Evolutionary conservation across 1,140 invertebrate genomes (phyloP), one percentile per base, ranked within the genome.

Genomic region (Piezodorus guildinii): DNA sequence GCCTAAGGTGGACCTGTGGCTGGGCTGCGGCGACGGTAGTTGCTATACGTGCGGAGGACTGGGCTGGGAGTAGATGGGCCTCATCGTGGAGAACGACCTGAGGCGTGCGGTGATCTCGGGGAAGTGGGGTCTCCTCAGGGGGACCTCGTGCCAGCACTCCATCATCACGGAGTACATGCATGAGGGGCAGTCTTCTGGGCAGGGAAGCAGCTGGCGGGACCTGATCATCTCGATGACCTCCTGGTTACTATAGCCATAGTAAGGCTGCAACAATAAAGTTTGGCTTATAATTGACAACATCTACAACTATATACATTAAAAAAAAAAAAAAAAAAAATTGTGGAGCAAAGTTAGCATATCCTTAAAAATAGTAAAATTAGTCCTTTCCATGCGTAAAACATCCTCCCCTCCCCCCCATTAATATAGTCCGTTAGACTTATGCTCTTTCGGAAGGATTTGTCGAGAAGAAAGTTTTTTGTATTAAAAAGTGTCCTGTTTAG

Each of bases 221-320:
- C 94, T 83, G 44, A 98, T 93, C 87, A 98, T 93, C 69, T 96
- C 88, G 69, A 98, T 96, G 0, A 98, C 95, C 77, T 98, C 95
- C 74, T 95, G 93, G 74, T 98, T 98, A 69, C 86, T 91, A 73
- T 92, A 94, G 14, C 94, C 94, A 72, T 87, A 94, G 72, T 94
- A 95, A 1, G 91, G 93, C 83, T 90, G 73, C 62, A 77, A 70
- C 30, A 68, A 64, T 39, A 10, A 12, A 39, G 12, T 39, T n/a
- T n/a, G n/a, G n/a, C n/a, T n/a, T n/a, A n/a, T n/a, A n/a, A n/a
- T n/a, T n/a, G n/a, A n/a, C n/a, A n/a, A n/a, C n/a, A n/a, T n/a
- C n/a, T n/a, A n/a, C n/a, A n/a, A n/a, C n/a, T n/a, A n/a, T n/a
- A n/a, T n/a, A n/a, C n/a, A n/a, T n/a, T n/a, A n/a, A n/a, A n/a